These are phyloP conservation scores for Myanophis thanlyinensis DNA, from an alignment of 2,113 vertebrate genomes.

Conservation along the genomic window DNA sequence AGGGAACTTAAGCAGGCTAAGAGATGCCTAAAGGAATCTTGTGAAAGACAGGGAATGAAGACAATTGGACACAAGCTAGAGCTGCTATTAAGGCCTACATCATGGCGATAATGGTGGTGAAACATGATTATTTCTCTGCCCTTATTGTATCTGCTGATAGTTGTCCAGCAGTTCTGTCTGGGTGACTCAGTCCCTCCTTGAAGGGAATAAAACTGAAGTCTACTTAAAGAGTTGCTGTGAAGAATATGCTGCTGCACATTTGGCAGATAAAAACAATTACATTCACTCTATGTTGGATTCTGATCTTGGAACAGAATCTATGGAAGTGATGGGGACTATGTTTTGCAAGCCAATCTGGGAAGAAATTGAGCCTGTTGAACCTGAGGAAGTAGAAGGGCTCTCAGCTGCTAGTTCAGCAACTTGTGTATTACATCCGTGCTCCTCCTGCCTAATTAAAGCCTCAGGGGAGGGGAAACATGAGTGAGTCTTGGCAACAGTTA, in stretches of 20 bases:
- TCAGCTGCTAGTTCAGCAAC: neutral
- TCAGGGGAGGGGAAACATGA: neutral
- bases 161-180: neutral
- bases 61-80: neutral
- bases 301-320: neutral
- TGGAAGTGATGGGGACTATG: neutral
- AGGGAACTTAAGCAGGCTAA: neutral
- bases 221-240: neutral
- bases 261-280: neutral
- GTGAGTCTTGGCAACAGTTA: too few relatives aligned
- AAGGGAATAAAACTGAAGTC: neutral
- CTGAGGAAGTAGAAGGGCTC: neutral
- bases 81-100: neutral
- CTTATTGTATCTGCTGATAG: neutral
- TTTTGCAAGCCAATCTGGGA: neutral
- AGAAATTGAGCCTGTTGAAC: neutral
- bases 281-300: neutral
- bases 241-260: neutral
- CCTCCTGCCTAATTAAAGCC: neutral
- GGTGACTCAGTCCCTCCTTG: neutral
- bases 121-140: neutral
- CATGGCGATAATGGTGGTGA: neutral
- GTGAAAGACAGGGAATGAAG: too few relatives aligned
- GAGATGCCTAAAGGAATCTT: neutral
- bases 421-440: neutral